phyloP scores from a whole-genome alignment of 2,113 vertebrate species.

The Zeus faber region DNA sequence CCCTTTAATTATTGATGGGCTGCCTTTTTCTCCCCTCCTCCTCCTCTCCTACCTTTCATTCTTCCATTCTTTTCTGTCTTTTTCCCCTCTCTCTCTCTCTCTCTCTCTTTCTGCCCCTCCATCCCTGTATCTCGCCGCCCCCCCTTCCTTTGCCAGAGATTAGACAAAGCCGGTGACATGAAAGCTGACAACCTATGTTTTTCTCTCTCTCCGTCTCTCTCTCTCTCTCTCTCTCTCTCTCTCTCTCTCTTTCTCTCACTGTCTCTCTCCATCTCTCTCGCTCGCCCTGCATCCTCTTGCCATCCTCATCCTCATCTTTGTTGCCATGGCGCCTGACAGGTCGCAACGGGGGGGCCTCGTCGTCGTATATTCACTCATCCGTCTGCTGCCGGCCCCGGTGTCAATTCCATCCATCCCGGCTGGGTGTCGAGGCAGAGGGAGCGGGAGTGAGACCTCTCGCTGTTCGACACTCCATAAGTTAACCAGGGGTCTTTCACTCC shows the following conservation, averaged over 20 bases:
- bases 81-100: slow-evolving; percentile 9
- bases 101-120: slow-evolving; percentile 25
- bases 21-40: too few species aligned
- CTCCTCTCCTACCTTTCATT: too few species aligned
- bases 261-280: too few species aligned
- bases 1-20: slow-evolving; percentile 74
- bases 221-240: slow-evolving; percentile 28
- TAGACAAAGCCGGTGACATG: too few species aligned
- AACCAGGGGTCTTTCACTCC: slow-evolving; percentile 47
- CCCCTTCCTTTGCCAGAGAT: background rate
- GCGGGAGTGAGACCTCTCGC: slow-evolving; percentile 60
- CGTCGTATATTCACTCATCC: slow-evolving; percentile 68
- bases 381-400: slow-evolving; percentile 60
- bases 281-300: slow-evolving; percentile 40
- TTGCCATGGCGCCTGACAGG: slow-evolving; percentile 69
- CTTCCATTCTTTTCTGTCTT: background rate
- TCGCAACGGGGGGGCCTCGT: slow-evolving; percentile 58
- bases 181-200: background rate
- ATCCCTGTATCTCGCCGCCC: slow-evolving; percentile 24
- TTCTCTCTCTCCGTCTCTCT: slow-evolving; percentile 20
- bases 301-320: too few species aligned
- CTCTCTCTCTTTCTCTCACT: slow-evolving; percentile 1
- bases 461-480: slow-evolving; percentile 66
- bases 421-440: slow-evolving; percentile 61
- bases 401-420: slow-evolving; percentile 62